These are phyloP conservation scores for Meles meles DNA, from an alignment of 2,113 vertebrate genomes.

Conservation along the genomic window DNA sequence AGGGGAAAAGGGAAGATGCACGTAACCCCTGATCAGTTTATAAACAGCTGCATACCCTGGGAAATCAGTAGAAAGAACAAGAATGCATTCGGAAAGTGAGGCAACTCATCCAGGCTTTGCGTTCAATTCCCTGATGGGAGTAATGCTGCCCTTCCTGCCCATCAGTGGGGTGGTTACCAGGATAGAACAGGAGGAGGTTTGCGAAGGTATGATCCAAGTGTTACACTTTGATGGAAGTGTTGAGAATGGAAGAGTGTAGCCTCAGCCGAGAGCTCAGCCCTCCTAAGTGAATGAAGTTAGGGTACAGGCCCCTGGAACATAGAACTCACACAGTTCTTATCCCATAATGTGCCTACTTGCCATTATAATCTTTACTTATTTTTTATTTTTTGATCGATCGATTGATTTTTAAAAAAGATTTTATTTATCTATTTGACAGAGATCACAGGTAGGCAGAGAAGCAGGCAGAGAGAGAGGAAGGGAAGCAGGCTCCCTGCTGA, in stretches of 20 bases:
- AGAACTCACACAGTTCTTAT: background rate
- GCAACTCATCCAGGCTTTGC: background rate
- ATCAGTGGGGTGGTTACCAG: background rate
- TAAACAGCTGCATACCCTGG: background rate
- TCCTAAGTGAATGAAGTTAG: background rate
- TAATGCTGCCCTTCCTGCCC: background rate
- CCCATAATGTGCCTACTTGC: background rate
- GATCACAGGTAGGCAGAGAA: too few relatives aligned
- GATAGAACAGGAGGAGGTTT: background rate
- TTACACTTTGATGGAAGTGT: background rate
- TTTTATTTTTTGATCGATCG: too few relatives aligned
- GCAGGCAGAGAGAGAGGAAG: too few relatives aligned
- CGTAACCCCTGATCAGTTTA: rapidly evolving
- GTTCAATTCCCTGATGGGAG: background rate
- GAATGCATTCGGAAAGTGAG: background rate
- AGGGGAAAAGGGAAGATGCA: rapidly evolving
- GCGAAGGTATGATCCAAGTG: background rate
- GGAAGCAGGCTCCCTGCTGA: too few relatives aligned
- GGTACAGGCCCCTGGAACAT: background rate
- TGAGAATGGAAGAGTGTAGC: background rate
- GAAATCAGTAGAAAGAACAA: background rate
- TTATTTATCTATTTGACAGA: too few relatives aligned
- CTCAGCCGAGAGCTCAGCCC: background rate
- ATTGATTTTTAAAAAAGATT: too few relatives aligned
- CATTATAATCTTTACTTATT: background rate